These are phyloP conservation scores for Labrus mixtus DNA, from an alignment of 2,113 vertebrate species.

Conservation along the genomic window DNA sequence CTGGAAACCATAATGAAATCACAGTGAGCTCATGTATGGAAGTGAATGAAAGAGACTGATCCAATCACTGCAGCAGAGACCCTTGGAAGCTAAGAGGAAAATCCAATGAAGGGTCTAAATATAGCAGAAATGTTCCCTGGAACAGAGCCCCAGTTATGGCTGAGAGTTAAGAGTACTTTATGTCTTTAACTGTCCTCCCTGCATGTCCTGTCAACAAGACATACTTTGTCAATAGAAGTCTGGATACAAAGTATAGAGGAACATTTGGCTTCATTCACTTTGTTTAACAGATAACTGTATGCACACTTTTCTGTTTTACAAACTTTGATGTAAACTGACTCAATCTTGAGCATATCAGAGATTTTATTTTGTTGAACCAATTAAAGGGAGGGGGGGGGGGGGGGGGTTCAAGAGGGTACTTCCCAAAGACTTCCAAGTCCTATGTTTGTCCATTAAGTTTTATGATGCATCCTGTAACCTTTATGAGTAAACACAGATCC, in stretches of 20 bases:
- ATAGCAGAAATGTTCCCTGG: constrained; percentile 18
- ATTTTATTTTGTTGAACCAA: neutral
- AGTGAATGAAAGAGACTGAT: constrained; percentile 22
- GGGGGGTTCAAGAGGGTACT: no score
- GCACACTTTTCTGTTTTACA: neutral
- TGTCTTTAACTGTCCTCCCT: neutral
- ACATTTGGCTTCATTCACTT: neutral
- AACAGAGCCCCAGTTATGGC: constrained; percentile 6
- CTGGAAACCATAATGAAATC: constrained; percentile 12
- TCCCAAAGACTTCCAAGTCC: neutral
- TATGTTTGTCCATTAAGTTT: neutral
- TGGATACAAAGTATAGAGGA: neutral
- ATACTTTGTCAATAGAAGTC: neutral
- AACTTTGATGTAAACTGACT: neutral
- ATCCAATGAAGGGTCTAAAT: constrained; percentile 41
- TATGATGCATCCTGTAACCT: neutral
- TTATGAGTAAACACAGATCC: no score
- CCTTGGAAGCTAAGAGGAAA: constrained; percentile 32
- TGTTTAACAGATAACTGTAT: neutral
- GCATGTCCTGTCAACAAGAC: neutral
- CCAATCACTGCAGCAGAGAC: constrained; percentile 33
- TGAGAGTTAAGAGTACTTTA: neutral
- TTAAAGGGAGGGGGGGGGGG: neutral
- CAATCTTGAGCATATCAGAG: neutral
- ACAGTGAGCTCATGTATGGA: constrained; percentile 2